phyloP scores from a whole-genome alignment of 2,888 invertebrate species.

The Choreutis nemorana region DNA sequence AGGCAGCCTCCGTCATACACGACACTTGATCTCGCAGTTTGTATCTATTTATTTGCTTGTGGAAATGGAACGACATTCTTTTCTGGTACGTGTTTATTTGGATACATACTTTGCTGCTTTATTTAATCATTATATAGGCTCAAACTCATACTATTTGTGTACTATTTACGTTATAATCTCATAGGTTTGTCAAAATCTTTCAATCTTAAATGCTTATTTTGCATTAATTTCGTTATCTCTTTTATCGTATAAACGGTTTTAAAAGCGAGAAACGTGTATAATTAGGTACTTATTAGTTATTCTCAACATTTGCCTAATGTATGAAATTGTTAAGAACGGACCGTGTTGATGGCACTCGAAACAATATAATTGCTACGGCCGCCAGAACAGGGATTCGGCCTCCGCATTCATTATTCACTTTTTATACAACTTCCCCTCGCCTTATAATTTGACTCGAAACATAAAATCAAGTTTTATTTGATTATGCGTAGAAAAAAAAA shows the following conservation, averaged over 20 bases:
- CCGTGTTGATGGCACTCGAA: conserved; percentile 64
- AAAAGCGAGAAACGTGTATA: too few relatives aligned
- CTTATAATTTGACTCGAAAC: conserved; percentile 65
- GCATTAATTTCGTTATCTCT: too few relatives aligned
- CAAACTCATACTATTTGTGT: too few relatives aligned
- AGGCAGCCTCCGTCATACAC: conserved; percentile 34
- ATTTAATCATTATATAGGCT: too few relatives aligned
- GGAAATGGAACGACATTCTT: conserved; percentile 25
- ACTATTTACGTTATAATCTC: too few relatives aligned
- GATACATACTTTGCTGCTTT: too few relatives aligned
- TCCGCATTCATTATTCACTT: conserved; percentile 65
- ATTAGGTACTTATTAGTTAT: conserved; percentile 60
- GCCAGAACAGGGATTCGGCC: conserved; percentile 57
- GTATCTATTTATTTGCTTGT: conserved; percentile 39
- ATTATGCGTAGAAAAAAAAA: conserved; percentile 53
- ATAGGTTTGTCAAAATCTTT: too few relatives aligned
- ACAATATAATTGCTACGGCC: conserved; percentile 65
- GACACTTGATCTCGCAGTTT: conserved; percentile 37
- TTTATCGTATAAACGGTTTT: too few relatives aligned
- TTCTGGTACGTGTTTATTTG: conserved; percentile 14
- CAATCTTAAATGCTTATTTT: too few relatives aligned
- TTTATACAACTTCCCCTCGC: conserved; percentile 57
- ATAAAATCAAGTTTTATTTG: conserved; percentile 66
- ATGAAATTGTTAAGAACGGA: conserved; percentile 64
- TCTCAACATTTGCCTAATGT: conserved; percentile 64